These are phyloP conservation scores for Gymnorhina tibicen DNA, from an alignment of 2,113 vertebrate genomes.

Conservation along the genomic window DNA sequence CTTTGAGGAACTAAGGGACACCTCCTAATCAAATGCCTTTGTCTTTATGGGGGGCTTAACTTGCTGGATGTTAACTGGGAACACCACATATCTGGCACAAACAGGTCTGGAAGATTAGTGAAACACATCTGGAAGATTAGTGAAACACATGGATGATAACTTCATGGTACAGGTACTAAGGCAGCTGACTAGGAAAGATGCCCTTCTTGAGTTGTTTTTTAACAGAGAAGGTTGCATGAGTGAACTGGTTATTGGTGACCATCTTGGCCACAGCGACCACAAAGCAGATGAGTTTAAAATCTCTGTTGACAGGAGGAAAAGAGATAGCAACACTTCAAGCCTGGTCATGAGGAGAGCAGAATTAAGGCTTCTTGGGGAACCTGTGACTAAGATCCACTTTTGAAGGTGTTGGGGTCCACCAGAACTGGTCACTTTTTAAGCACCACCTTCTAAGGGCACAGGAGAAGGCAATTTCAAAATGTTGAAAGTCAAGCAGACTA, in stretches of 20 bases:
- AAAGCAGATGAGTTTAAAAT: not conserved
- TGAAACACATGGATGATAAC: not conserved
- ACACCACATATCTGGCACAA: not conserved
- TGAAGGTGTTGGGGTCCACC: not conserved
- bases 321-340: not conserved
- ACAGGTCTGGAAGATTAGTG: not conserved
- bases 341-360: not conserved
- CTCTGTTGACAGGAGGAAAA: not conserved
- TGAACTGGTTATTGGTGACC: not conserved
- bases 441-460: not conserved
- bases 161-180: not conserved
- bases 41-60: not conserved
- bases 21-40: not conserved
- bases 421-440: not conserved
- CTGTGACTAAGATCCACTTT: not conserved
- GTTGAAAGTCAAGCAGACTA: not conserved
- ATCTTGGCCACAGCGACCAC: not conserved
- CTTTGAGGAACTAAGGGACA: not conserved
- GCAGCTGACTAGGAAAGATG: not conserved
- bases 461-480: not conserved
- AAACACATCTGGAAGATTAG: not conserved
- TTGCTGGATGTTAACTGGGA: not conserved
- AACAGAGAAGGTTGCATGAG: too few species aligned
- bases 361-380: not conserved
- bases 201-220: not conserved